Evolutionary conservation across 2,113 vertebrate genomes (phyloP), one percentile per base, ranked within the genome.

Genomic region (Vireo altiloquus): DNA sequence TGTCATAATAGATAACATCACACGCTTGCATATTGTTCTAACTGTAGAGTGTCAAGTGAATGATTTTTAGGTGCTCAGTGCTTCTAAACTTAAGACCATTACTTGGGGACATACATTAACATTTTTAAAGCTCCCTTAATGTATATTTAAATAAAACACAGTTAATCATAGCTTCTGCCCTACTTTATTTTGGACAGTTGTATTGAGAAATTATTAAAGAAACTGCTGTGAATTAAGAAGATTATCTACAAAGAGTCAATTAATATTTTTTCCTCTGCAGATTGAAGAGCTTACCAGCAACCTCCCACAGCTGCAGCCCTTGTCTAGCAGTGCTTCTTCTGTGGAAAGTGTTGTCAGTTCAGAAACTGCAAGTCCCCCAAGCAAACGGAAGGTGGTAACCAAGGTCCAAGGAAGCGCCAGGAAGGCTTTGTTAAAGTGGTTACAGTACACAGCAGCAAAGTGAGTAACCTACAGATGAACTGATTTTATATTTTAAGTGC

Each of bases 231-330:
- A 82, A 63, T 61, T 61, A 74, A 94, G 61, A 63, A 20, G n/a
- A 39, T 82, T 54, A n/a, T 70, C 22, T 66, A n/a, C 15, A 64
- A n/a, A 50, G 31, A 59, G 33, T 33, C 37, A 49, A n/a, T 52
- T 49, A 24, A 21, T 10, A 13, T 40, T 30, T 92, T 71, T 44
- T 39, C 13, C 20, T 10, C 11, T 15, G 16, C 96, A 99, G 99
- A 99, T 99, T 61, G 99, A 99, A 90, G 99, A 99, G 96, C 82
- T 99, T 94, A 99, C 99, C 61, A 99, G 98, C 97, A 99, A 98
- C 84, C 98, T 99, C 54, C 99, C 98, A 16, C 98, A 98, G 86
- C 97, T 99, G n/a, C 99, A 99, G 83, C 95, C 98, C 1, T 39
- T 98, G 88, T 99, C 99, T 69, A 97, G 98, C 96, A 99, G 99